phyloP scores from a whole-genome alignment of 2,888 invertebrate genomes.

The Heliconius hortense region DNA sequence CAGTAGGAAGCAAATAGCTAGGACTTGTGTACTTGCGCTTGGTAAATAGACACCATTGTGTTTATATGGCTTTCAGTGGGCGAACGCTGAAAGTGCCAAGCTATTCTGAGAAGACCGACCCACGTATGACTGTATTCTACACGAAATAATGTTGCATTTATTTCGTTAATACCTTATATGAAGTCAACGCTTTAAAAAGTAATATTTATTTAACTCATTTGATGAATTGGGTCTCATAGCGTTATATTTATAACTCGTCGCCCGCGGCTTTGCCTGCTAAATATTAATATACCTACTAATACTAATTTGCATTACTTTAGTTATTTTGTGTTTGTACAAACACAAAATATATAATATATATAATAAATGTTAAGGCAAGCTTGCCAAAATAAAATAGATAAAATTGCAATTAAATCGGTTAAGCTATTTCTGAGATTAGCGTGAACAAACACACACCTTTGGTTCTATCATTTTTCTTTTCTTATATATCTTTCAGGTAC shows the following conservation, averaged over 20 bases:
- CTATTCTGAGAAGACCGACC: slow-evolving; percentile 22
- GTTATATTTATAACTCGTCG: background rate
- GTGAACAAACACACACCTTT: too few species aligned
- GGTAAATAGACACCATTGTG: slow-evolving; percentile 36
- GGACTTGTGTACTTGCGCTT: slow-evolving; percentile 25
- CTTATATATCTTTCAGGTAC: too few species aligned
- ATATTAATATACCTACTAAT: too few species aligned
- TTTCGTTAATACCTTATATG: background rate
- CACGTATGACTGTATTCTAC: slow-evolving; percentile 18
- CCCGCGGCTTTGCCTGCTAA: background rate
- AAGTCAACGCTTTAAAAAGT: background rate
- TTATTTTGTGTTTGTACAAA: too few species aligned
- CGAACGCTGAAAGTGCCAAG: slow-evolving; percentile 33
- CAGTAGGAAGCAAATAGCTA: slow-evolving; percentile 19
- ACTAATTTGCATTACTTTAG: background rate
- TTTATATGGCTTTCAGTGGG: slow-evolving; percentile 41
- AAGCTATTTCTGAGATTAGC: too few species aligned
- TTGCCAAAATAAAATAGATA: too few species aligned
- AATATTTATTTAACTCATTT: background rate
- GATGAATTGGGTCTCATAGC: background rate
- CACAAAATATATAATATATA: too few species aligned
- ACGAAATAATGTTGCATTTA: background rate
- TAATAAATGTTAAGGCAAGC: too few species aligned
- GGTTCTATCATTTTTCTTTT: too few species aligned
- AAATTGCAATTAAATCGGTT: too few species aligned